Base-by-base conservation (phyloP, 2,113 vertebrate genomes). In the Corvus hawaiiensis region DNA sequence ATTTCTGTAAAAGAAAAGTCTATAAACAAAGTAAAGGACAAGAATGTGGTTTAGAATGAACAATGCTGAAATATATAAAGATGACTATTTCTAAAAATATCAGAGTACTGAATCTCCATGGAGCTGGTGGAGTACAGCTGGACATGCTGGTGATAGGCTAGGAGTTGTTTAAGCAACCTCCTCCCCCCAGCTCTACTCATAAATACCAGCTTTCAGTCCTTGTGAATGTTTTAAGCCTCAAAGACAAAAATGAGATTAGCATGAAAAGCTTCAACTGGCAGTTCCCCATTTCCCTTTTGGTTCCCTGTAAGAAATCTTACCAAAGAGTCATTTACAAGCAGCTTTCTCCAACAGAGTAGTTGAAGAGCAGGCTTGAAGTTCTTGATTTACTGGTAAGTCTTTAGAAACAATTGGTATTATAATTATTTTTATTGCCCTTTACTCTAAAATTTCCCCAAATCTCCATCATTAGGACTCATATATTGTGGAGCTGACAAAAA, bases 181-280 rank as follows among this genome's bases (percentile, higher is more conserved):
- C 15, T 43, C 8, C 2, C 6, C 26, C 21, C 26, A 63, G 20
- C 17, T 64, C 46, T 73, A 54, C 64, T 67, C 59, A 84, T 59
- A 88, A 93, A 74, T 88, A 96, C 26, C 79, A 93, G 30, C 55
- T 90, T 96, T 92, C 73, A 41, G 79, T 64, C 55, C 63, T 15
- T 84, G 75, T 39, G 55, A 94, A 84, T 52, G 78, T 90, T 95
- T 93, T 81, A 92, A 94, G 55, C 68, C 72, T 88, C 78, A 84
- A 93, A 90, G 68, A 95, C 79, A 95, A 94, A 96, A 96, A 91
- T 72, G 55, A 84, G 68, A 93, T 88, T 79, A 91, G 75, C 59
- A 68, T 32, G 56, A 83, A 85, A 95, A 90, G 71, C 59, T 90
- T 80, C 51, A 63, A 27, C 13, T 43, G 74, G 62, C 51, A 90